phyloP scores from a whole-genome alignment of 1,140 invertebrate genomes.

The Apis mellifera region DNA sequence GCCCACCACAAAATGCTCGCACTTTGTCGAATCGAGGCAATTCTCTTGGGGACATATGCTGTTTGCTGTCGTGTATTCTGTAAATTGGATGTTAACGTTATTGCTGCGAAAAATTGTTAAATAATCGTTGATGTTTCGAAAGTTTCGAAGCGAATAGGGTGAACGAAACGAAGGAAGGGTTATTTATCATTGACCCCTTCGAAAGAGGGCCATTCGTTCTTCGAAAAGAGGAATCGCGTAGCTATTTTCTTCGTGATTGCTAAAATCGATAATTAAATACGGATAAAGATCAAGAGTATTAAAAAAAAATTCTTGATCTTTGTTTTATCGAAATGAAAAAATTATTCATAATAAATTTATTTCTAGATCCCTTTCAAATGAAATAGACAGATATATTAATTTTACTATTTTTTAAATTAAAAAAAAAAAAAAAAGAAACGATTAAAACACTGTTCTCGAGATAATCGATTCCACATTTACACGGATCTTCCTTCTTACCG shows the following conservation, averaged over 20 bases:
- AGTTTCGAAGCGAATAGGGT: background rate
- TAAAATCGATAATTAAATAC: background rate
- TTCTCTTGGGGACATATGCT: constrained; percentile 59
- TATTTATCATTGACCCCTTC: constrained; percentile 4
- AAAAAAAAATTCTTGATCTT: too few relatives aligned
- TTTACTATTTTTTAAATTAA: too few relatives aligned
- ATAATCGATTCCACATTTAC: background rate
- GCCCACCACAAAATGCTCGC: background rate
- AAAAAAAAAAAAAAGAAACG: too few relatives aligned
- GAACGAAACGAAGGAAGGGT: background rate
- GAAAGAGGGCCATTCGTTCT: constrained; percentile 13
- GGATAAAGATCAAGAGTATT: background rate
- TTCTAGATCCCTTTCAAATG: background rate
- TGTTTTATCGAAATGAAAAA: too few relatives aligned
- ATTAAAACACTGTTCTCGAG: too few relatives aligned
- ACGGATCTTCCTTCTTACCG: constrained; percentile 54
- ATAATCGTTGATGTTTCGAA: background rate
- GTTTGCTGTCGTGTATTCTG: constrained; percentile 20
- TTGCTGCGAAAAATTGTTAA: background rate
- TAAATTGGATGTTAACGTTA: constrained; percentile 29
- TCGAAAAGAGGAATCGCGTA: background rate
- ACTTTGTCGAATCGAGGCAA: constrained; percentile 61
- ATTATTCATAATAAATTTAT: background rate
- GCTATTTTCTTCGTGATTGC: background rate
- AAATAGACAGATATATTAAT: too few relatives aligned